A percentile compares a stretch with the other conserved stretches of the same genome.
These are phyloP conservation scores for Oncopeltus fasciatus DNA, from an alignment of 1,140 invertebrate species.

Conservation along the genomic window DNA sequence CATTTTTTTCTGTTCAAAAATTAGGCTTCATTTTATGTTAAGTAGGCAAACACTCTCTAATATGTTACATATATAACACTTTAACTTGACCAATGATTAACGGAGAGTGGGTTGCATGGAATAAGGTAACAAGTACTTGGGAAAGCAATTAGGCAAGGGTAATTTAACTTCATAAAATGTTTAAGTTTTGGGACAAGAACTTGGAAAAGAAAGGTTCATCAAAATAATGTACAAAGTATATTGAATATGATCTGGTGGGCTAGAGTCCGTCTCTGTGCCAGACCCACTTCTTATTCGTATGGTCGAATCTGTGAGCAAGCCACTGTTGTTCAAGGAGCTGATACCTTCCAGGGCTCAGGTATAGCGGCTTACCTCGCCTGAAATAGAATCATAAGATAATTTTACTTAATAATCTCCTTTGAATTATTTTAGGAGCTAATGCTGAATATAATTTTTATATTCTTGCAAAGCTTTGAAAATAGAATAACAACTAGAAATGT, in stretches of 20 bases:
- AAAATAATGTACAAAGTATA: background rate
- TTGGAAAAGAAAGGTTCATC: background rate
- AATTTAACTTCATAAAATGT: background rate
- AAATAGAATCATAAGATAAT: too few relatives aligned
- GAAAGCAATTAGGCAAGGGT: background rate
- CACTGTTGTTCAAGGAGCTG: slow-evolving; percentile 84
- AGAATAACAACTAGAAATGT: too few relatives aligned
- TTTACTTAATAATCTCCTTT: too few relatives aligned
- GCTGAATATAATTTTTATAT: too few relatives aligned
- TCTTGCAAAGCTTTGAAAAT: too few relatives aligned
- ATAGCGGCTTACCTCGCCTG: slow-evolving; percentile 88
- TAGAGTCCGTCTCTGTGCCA: slow-evolving; percentile 73
- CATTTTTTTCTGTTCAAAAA: background rate
- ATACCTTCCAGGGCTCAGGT: slow-evolving; percentile 77
- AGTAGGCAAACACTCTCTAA: background rate
- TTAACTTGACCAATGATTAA: background rate
- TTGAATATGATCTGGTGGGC: background rate
- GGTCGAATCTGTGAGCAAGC: slow-evolving; percentile 86
- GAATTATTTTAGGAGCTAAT: too few relatives aligned
- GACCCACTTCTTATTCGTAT: slow-evolving; percentile 81
- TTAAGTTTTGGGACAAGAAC: background rate
- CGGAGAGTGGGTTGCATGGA: background rate
- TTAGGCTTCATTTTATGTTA: background rate
- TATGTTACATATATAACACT: background rate
- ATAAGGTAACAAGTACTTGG: background rate